These are phyloP conservation scores for Entelurus aequoreus DNA, from an alignment of 2,113 vertebrate genomes.

Conservation along the genomic window DNA sequence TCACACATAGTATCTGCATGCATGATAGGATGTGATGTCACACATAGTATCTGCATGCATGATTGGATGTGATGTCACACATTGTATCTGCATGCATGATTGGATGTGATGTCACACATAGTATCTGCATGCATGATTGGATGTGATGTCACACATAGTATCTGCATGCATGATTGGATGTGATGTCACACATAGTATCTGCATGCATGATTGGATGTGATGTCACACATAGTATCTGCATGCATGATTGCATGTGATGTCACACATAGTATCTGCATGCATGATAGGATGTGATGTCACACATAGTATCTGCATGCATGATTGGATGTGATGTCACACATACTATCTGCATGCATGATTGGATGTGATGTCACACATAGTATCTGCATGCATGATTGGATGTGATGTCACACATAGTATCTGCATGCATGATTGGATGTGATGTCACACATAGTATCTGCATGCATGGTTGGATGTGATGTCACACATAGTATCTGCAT, in stretches of 20 bases:
- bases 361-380: background rate
- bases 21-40: background rate
- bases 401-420: constrained; percentile 4
- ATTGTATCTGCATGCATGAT: too few species aligned
- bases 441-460: constrained; percentile 1
- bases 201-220: background rate
- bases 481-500: background rate
- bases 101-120: background rate
- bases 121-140: background rate
- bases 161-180: background rate
- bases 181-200: constrained; percentile 3
- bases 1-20: background rate
- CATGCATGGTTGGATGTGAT: background rate
- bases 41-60: background rate
- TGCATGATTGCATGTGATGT: constrained; percentile 2
- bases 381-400: background rate
- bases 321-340: background rate
- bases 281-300: background rate
- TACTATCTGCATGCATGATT: background rate
- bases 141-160: constrained; percentile 5
- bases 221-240: background rate
- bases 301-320: background rate
- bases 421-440: background rate
- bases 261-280: background rate
- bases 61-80: background rate